These are phyloP conservation scores for Danio tinwini DNA, from an alignment of 2,797 vertebrate genomes.

Conservation along the genomic window DNA sequence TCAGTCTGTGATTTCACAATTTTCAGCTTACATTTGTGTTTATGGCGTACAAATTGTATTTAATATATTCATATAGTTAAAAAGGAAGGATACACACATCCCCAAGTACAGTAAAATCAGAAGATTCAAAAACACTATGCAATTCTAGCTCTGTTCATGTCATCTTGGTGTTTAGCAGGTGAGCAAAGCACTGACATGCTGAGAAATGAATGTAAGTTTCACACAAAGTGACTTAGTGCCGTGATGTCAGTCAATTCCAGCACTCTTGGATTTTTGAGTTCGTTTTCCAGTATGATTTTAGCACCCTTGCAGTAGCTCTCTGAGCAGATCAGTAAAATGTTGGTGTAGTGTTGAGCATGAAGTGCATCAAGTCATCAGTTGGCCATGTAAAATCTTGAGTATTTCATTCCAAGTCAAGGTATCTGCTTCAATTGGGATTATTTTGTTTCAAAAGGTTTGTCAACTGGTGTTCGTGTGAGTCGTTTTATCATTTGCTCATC, in stretches of 20 bases:
- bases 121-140: slow-evolving; percentile 74
- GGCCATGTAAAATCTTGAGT: neutral
- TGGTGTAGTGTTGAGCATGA: neutral
- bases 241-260: slow-evolving; percentile 7
- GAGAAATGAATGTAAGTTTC: slow-evolving; percentile 49
- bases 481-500: neutral
- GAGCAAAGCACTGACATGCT: slow-evolving; percentile 20
- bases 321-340: neutral
- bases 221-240: slow-evolving; percentile 33
- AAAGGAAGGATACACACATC: slow-evolving; percentile 26
- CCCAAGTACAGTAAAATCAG: slow-evolving; percentile 55
- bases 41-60: neutral
- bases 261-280: neutral
- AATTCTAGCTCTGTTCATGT: slow-evolving; percentile 65
- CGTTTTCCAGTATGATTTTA: neutral
- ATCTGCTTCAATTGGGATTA: neutral
- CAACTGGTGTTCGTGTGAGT: neutral
- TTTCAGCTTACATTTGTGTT: neutral
- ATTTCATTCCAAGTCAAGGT: neutral
- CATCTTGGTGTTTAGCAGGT: slow-evolving; percentile 33
- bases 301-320: neutral
- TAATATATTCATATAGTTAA: neutral
- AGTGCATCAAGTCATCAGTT: neutral
- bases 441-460: neutral
- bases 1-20: slow-evolving; percentile 22